Percentiles rank a stretch among this genome's conserved stretches.
Evolutionary conservation across 2,797 vertebrate species (phyloP).

Genomic region (Myiothlypis chrysogaster): DNA sequence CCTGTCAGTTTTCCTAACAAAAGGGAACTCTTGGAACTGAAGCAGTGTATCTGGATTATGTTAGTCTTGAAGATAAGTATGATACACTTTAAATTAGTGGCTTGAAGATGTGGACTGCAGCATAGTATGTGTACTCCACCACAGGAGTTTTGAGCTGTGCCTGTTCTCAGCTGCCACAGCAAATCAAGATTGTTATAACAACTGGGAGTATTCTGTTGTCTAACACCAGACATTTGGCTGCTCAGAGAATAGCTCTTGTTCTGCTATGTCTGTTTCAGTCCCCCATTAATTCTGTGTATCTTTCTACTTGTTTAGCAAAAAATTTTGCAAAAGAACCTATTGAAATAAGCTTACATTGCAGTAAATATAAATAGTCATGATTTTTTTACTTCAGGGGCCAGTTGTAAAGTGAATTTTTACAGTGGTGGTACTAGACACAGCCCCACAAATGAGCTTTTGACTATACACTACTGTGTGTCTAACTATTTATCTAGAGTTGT

Average conservation of each 20-base stretch:
- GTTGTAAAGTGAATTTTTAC: neutral
- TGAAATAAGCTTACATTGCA: neutral
- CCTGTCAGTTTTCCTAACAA: accelerated
- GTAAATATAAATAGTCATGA: neutral
- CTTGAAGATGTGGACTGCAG: neutral
- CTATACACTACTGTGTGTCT: neutral
- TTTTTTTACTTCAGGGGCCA: neutral
- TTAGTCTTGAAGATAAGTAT: neutral
- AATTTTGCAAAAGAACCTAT: neutral
- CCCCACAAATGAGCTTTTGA: neutral
- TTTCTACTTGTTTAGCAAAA: neutral
- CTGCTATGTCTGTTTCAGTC: neutral
- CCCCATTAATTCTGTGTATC: neutral
- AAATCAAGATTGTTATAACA: neutral
- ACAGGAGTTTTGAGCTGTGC: neutral
- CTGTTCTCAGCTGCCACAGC: neutral
- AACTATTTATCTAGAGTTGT: neutral
- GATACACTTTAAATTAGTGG: neutral
- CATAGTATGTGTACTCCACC: neutral
- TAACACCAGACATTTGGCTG: neutral
- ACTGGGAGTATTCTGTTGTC: neutral
- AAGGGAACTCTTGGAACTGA: neutral
- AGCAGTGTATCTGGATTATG: neutral
- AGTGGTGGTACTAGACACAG: neutral
- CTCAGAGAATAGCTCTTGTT: neutral